Evolutionary conservation across 1,140 invertebrate species (phyloP), one percentile per base, ranked within the genome.

Genomic region (Euglossa dilemma): DNA sequence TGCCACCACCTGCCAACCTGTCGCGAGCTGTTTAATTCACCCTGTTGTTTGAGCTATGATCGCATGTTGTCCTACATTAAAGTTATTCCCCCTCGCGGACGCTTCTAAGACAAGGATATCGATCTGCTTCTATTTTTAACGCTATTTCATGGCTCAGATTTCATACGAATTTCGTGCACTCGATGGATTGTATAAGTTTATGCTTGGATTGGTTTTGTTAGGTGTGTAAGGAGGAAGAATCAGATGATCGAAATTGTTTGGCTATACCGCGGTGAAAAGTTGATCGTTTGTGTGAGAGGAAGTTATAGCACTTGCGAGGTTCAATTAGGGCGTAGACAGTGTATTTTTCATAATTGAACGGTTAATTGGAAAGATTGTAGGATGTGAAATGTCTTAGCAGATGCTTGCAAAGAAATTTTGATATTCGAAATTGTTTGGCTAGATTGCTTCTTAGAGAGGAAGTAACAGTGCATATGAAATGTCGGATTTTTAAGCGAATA

Each of bases 61-160:
- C 83, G 75, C 69, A 70, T 77, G 74, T 69, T 83, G 76, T 64
- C 80, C 83, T 61, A 78, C 66, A 85, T 85, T 69, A 59, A 81
- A 73, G 69, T 75, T 79, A 74, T 85, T 77, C 69, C 64, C 67
- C 61, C 59, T 69, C 50, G 45, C 12, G 52, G 36, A 57, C 54
- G 47, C 43, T 69, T 73, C 82, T 85, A 47, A 83, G 61, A 71
- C 63, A 71, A 14, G 23, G 25, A 57, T 81, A 89, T 86, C 70
- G 85, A 87, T 79, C 71, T 61, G 43, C n/a, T 73, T 47, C 66
- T 80, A 84, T 87, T 87, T 75, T 76, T 81, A 69, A 23, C 59
- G 9, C 0, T 12, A 3, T 16, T 54, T 56, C 20, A n/a, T 8
- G 18, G 36, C 43, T 18, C 18, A 61, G 52, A 59, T 56, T 59